These are phyloP conservation scores for Andrena dorsata DNA, from an alignment of 2,888 invertebrate genomes.

Conservation along the genomic window DNA sequence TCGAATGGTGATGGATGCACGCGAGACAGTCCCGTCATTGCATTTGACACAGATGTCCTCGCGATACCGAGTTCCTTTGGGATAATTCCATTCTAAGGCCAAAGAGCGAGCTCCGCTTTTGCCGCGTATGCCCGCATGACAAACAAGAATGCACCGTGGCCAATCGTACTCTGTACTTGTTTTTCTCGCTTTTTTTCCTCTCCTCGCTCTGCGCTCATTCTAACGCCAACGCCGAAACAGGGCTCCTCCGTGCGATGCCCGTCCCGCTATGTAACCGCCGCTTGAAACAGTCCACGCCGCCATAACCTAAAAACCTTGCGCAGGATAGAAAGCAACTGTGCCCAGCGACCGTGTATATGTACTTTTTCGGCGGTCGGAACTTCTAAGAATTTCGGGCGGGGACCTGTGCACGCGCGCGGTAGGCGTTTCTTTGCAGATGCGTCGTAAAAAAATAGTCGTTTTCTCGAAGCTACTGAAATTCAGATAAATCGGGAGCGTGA, in stretches of 20 bases:
- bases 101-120: constrained; percentile 22
- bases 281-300: background rate
- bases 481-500: constrained; percentile 50
- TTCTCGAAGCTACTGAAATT: constrained; percentile 51
- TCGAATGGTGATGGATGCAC: constrained; percentile 17
- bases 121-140: background rate
- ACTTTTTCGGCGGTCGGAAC: background rate
- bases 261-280: too few relatives aligned
- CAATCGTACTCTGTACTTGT: constrained; percentile 19
- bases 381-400: background rate
- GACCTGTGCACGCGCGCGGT: background rate
- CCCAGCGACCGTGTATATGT: background rate
- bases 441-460: constrained; percentile 52
- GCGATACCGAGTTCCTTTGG: constrained; percentile 23
- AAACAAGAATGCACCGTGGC: background rate
- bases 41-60: constrained; percentile 36
- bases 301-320: constrained; percentile 35
- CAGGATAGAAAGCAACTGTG: background rate
- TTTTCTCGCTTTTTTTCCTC: constrained; percentile 17
- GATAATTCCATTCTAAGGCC: constrained; percentile 38
- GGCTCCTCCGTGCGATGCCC: background rate
- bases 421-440: background rate
- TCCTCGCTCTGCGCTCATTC: background rate
- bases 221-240: background rate
- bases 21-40: background rate